A percentile compares a stretch with the other conserved stretches of the same genome.
Evolutionary conservation across 2,797 vertebrate genomes (phyloP).

Genomic region (Lemur catta): DNA sequence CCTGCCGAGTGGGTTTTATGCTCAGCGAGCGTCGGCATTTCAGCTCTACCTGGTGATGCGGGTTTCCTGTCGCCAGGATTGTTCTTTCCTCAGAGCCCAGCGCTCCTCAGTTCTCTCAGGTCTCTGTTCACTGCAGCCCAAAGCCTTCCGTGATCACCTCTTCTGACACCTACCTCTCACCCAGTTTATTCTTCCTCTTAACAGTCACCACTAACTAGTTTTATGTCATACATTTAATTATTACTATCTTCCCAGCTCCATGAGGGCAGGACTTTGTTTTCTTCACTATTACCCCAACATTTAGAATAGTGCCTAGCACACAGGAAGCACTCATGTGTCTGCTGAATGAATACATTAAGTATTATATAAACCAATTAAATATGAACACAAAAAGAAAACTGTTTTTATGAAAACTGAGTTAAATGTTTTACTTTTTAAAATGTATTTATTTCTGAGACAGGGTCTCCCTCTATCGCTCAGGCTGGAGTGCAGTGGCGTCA

Average conservation of each 20-base stretch:
- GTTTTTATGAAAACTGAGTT: background rate
- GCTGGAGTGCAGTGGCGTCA: background rate
- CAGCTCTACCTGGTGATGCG: rapidly evolving
- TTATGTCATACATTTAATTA: rapidly evolving
- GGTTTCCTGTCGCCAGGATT: background rate
- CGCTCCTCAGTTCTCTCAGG: rapidly evolving
- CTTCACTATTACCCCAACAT: background rate
- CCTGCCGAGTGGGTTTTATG: background rate
- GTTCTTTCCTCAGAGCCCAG: background rate
- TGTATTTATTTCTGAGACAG: background rate
- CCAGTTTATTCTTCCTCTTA: background rate
- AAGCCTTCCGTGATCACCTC: rapidly evolving
- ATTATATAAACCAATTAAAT: background rate
- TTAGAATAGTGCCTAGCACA: background rate
- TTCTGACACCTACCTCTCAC: background rate
- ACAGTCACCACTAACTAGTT: rapidly evolving
- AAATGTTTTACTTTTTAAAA: too few relatives aligned
- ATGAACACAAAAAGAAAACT: background rate
- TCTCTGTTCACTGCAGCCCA: background rate
- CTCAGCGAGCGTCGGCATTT: too few relatives aligned
- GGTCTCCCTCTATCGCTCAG: background rate
- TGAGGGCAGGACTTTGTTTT: background rate
- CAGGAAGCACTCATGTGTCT: rapidly evolving
- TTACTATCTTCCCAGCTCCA: background rate
- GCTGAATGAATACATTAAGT: background rate